Evolutionary conservation across 2,888 invertebrate genomes (phyloP), one percentile per base, ranked within the genome.

Genomic region (Ypsolopha sequella): DNA sequence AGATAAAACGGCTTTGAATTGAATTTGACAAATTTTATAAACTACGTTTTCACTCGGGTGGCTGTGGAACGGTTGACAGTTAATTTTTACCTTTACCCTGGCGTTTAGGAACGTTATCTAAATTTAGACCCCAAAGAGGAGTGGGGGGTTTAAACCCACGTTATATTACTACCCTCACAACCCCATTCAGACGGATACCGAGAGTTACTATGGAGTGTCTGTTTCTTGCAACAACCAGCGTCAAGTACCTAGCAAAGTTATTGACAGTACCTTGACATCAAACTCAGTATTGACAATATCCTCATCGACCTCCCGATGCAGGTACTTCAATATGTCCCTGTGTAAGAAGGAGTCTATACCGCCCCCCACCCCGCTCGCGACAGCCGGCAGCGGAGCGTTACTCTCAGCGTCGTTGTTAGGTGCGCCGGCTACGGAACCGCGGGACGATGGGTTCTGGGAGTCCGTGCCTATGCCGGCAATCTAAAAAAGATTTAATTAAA

Each of bases 211-310:
- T n/a, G n/a, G n/a, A n/a, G n/a, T n/a, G n/a, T n/a, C n/a, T n/a
- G n/a, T n/a, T n/a, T n/a, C n/a, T n/a, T n/a, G n/a, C n/a, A n/a
- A n/a, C n/a, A n/a, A n/a, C n/a, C n/a, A n/a, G n/a, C n/a, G n/a
- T n/a, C n/a, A n/a, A n/a, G n/a, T n/a, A n/a, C 7, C 1, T 44
- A 33, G 44, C 9, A 44, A n/a, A 9, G 9, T 39, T 11, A 6
- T 43, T 10, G 13, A 43, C 6, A 8, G 6, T 65, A 91, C 92
- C 84, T 91, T 91, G 2, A 79, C 65, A 65, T 92, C 89, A 66
- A 93, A 91, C 66, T 93, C 93, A 33, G 88, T 89, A 58, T 93
- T 92, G 36, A 93, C 89, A 8, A 89, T 88, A 54, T 92, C 91
- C 53, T 89, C 88, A 59, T 91, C 90, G 11, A 93, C 84, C 66